Conservation (phyloP, 1,140 invertebrate species). For the Tetranychus urticae region DNA sequence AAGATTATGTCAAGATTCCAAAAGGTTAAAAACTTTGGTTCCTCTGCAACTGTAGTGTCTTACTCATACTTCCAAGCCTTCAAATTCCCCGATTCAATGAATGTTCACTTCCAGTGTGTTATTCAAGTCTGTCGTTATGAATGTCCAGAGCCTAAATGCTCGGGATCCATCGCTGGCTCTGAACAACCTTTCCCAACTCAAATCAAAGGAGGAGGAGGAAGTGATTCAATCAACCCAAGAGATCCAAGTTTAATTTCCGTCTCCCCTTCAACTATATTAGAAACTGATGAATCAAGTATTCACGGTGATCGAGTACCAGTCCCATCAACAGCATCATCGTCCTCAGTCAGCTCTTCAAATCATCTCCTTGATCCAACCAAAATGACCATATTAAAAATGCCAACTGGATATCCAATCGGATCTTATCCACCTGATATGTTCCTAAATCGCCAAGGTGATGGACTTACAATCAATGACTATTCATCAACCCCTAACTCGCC, state of each 20-base stretch:
- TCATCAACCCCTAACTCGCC: neutral
- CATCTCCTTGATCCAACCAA: neutral
- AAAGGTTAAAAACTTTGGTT: slow-evolving; percentile 83
- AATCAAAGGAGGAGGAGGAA: neutral
- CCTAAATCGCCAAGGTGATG: neutral
- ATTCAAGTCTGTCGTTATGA: slow-evolving; percentile 82
- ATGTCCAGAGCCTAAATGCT: slow-evolving; percentile 43
- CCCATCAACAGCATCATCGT: neutral
- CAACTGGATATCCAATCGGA: neutral
- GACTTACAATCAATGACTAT: neutral
- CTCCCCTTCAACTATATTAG: neutral
- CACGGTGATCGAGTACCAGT: neutral
- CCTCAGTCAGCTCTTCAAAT: neutral
- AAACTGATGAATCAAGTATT: neutral
- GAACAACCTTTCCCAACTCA: neutral
- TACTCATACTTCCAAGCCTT: slow-evolving; percentile 64
- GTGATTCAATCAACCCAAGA: neutral
- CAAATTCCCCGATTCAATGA: slow-evolving; percentile 16
- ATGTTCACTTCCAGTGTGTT: slow-evolving; percentile 81
- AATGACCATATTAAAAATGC: neutral
- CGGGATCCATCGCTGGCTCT: slow-evolving; percentile 2
- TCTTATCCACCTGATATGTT: neutral
- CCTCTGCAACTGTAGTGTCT: slow-evolving; percentile 64
- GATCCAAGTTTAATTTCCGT: neutral
- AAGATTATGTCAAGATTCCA: slow-evolving; percentile 82